These are phyloP conservation scores for Zygothrica quintamaculata DNA, from an alignment of 2,888 invertebrate species.

Conservation along the genomic window DNA sequence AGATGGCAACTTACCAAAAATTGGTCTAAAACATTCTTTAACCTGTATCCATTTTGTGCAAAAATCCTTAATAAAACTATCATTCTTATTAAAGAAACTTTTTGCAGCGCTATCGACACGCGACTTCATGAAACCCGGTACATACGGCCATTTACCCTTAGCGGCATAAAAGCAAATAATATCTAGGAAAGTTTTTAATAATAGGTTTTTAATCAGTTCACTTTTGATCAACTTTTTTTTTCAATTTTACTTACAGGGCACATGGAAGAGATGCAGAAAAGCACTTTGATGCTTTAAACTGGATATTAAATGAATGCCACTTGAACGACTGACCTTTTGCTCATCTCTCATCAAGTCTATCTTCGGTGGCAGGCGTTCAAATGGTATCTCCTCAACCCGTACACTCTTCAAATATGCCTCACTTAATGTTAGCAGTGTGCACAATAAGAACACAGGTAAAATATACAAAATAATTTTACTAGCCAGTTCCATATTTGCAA, in stretches of 20 bases:
- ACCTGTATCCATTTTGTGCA: slow-evolving; percentile 83
- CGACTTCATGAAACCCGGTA: slow-evolving; percentile 82
- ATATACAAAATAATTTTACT: slow-evolving; percentile 58
- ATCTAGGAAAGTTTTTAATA: slow-evolving; percentile 58
- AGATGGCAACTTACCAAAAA: slow-evolving; percentile 62
- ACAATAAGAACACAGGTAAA: slow-evolving; percentile 65
- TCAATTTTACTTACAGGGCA: slow-evolving; percentile 77
- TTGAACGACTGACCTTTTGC: slow-evolving; percentile 19
- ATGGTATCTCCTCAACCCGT: slow-evolving; percentile 78
- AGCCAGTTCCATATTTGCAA: slow-evolving; percentile 49
- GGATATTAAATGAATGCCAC: slow-evolving; percentile 75
- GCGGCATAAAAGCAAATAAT: slow-evolving; percentile 84
- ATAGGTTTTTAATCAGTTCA: too few relatives aligned
- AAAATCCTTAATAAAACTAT: slow-evolving; percentile 79
- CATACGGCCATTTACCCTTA: slow-evolving; percentile 84
- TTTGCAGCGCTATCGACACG: slow-evolving; percentile 81
- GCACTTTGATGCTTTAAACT: slow-evolving; percentile 78
- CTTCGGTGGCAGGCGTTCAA: slow-evolving; percentile 39
- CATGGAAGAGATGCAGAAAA: slow-evolving; percentile 82
- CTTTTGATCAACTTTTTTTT: neutral
- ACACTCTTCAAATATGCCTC: slow-evolving; percentile 73
- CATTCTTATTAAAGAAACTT: slow-evolving; percentile 80
- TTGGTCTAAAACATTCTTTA: slow-evolving; percentile 82
- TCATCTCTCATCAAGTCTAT: slow-evolving; percentile 1
- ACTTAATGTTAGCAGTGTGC: slow-evolving; percentile 52